Base-by-base conservation (phyloP, 2,797 vertebrate species). In the Chaunax sp. region DNA sequence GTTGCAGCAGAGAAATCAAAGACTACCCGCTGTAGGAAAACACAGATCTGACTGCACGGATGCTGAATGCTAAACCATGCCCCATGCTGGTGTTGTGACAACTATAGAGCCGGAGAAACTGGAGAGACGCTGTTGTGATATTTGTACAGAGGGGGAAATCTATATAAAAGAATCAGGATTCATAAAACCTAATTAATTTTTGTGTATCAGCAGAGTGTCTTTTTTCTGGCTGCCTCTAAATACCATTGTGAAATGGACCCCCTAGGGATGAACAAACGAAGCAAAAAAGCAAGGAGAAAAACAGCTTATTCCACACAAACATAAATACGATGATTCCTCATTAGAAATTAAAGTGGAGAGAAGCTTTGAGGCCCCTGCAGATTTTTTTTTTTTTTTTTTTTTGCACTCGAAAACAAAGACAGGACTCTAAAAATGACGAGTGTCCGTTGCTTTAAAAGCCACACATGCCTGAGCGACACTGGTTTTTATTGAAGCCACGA, bases 291-390 rank as follows among this genome's bases (percentile, higher is more conserved):
- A 45, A 46, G 28, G 15, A 65, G 30, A 67, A 64, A 80, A 81
- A 77, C 62, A 53, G 64, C 66, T 76, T 58, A 81, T 87, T 89
- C 78, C 61, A 78, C 74, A 53, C 78, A 69, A 82, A 83, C 78
- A 80, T 44, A 70, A 86, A 80, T 74, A 37, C 4, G 1, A 78
- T 11, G 41, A 56, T 26, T 75, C 74, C 78, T 83, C 72, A 75
- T 89, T 87, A 84, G 78, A 73, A 74, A 60, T n/a, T 23, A 53
- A 59, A 55, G 45, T 16, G 26, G 35, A 55, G 49, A 37, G 59
- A 58, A 60, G 68, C 60, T 61, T 67, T 25, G 25, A 59, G 54
- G 47, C 65, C 50, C 72, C 72, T 26, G 60, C 53, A 41, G 60
- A 11, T 37, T 37, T 57, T 72, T 33, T n/a, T n/a, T n/a, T n/a